Conservation (phyloP, 2,888 invertebrate genomes). For the Rhodophaea formosa region DNA sequence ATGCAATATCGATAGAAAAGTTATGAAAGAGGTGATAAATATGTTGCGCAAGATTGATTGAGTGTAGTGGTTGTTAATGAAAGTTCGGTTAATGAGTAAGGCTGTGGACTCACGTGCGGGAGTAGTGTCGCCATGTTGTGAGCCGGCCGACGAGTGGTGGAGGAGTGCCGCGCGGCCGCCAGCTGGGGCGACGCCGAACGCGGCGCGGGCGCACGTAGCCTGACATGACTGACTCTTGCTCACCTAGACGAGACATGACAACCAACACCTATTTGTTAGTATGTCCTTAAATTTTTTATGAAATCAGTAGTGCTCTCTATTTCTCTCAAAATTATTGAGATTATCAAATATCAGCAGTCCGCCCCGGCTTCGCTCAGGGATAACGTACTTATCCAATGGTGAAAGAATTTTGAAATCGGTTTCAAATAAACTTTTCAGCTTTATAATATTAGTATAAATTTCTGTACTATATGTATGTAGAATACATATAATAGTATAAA, state of each 20-base stretch:
- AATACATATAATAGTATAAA: too few species aligned
- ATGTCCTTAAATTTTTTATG: background rate
- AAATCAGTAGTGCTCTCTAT: too few species aligned
- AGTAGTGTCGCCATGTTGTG: constrained; percentile 63
- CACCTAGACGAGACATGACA: constrained; percentile 40
- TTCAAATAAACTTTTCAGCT: too few species aligned
- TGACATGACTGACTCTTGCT: constrained; percentile 40
- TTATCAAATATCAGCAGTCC: too few species aligned
- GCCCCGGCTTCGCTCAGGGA: too few species aligned
- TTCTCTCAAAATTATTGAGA: too few species aligned
- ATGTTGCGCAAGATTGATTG: constrained; percentile 17
- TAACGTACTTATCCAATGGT: too few species aligned
- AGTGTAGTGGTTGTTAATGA: constrained; percentile 21
- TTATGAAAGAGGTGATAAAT: constrained; percentile 21
- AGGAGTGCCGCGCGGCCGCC: constrained; percentile 46
- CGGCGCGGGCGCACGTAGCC: constrained; percentile 58
- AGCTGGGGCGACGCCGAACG: constrained; percentile 14
- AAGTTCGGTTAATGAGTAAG: constrained; percentile 27
- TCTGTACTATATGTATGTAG: too few species aligned
- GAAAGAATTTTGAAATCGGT: too few species aligned
- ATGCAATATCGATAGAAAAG: constrained; percentile 7
- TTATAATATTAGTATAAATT: too few species aligned
- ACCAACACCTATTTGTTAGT: background rate
- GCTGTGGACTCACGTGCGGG: constrained; percentile 53
- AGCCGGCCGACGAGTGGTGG: constrained; percentile 64